Base-by-base conservation (phyloP, 2,113 vertebrate species). In the Cichladusa arquata region DNA sequence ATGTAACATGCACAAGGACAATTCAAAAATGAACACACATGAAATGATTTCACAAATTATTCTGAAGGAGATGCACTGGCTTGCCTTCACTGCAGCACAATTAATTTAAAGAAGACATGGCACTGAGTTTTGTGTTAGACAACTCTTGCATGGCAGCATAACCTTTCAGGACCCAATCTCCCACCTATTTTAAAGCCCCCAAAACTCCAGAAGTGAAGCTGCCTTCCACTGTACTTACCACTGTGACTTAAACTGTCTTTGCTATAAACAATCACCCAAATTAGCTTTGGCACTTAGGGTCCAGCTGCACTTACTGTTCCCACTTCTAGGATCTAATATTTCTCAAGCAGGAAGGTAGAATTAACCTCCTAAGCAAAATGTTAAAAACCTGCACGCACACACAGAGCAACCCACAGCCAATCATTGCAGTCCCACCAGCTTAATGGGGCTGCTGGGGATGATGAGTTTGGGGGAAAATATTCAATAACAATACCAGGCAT, bases 401-500 rank as follows among this genome's bases (percentile, higher is more conserved):
- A 62, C 6, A 34, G 8, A 78, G 44, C 42, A 77, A 19, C 48
- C 71, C 45, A 38, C 31, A 36, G n/a, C 57, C 86, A 80, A n/a
- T 40, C 29, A 11, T 0, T 72, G 62, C 42, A 70, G 42, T 44
- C 77, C 47, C 36, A 13, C 54, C 29, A 19, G 53, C 34, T 61
- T 69, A 67, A 79, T 20, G 60, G 38, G 51, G 44, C 8, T 42
- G 40, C 50, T 57, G 25, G 29, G 36, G 36, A 88, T 53, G 28
- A 80, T 65, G 84, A 87, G 62, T 79, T 85, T 89, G 70, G 84
- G 36, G 33, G 31, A 69, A 95, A 88, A 42, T 50, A 72, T 87
- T 81, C 34, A 31, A 64, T 87, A 91, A 85, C 51, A 92, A 81
- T 92, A 91, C 60, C 76, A 77, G 66, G 38, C 82, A 77, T 90